Conservation (phyloP, 1,140 invertebrate genomes). For the Hetaerina americana region DNA sequence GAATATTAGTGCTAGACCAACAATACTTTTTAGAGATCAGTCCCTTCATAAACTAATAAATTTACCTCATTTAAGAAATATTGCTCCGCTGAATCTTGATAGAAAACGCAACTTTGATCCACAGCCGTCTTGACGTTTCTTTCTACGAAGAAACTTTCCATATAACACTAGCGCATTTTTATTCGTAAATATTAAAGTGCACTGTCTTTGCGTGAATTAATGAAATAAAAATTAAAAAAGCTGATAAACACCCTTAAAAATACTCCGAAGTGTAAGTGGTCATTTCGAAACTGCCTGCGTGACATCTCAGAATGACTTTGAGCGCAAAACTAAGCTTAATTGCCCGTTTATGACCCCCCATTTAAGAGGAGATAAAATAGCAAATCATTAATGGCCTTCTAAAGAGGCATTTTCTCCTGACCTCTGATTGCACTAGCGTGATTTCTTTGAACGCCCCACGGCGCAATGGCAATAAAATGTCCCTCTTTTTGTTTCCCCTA, state of each 20-base stretch:
- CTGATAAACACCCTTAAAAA: background rate
- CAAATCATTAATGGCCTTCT: background rate
- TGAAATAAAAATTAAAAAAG: background rate
- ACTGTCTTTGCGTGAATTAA: background rate
- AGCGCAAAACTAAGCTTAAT: background rate
- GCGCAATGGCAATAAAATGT: background rate
- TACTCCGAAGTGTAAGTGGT: background rate
- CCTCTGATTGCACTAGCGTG: background rate
- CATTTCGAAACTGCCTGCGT: background rate
- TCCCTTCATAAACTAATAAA: too few relatives aligned
- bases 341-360: background rate
- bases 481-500: too few relatives aligned
- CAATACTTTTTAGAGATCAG: too few relatives aligned
- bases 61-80: too few relatives aligned
- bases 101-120: too few relatives aligned
- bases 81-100: too few relatives aligned
- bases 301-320: background rate
- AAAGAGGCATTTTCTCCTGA: background rate
- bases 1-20: too few relatives aligned
- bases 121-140: too few relatives aligned
- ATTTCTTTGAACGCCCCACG: background rate
- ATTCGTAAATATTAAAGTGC: too few relatives aligned
- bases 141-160: too few relatives aligned
- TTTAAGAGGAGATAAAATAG: background rate
- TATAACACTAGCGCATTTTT: too few relatives aligned